A percentile compares a stretch with the other conserved stretches of the same genome.
Conservation (phyloP, 1,140 invertebrate genomes). For the Hirudo medicinalis region DNA sequence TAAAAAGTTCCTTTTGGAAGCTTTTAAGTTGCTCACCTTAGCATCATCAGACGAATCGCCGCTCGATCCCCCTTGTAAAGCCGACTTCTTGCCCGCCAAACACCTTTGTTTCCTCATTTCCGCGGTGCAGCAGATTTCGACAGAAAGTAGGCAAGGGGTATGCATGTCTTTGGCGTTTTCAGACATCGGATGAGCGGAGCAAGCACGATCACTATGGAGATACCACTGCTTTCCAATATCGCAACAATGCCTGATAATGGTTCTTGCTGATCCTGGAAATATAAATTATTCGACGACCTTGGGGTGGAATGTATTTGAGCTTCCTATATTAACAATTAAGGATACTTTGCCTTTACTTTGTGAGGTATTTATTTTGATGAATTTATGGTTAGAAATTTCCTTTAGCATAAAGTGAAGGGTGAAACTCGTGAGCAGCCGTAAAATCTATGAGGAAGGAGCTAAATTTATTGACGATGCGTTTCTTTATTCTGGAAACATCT, state of each 20-base stretch:
- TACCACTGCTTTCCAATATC: conserved; percentile 7
- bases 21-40: neutral
- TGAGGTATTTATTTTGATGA: too few species aligned
- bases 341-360: too few species aligned
- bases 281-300: too few species aligned
- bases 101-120: conserved; percentile 11
- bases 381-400: too few species aligned
- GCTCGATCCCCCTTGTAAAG: neutral
- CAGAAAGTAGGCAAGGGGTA: neutral
- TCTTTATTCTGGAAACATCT: too few species aligned
- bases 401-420: too few species aligned
- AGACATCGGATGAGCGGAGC: neutral
- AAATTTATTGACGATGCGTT: too few species aligned
- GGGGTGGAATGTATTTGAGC: too few species aligned
- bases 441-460: too few species aligned
- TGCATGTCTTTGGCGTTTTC: neutral
- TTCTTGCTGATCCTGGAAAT: neutral
- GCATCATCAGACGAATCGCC: neutral
- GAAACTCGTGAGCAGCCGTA: too few species aligned
- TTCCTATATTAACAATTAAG: too few species aligned
- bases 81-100: neutral
- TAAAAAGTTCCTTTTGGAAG: too few species aligned
- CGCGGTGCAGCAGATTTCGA: conserved; percentile 4
- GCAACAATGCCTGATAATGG: neutral
- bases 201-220: neutral